A percentile compares a stretch with the other conserved stretches of the same genome.
These are phyloP conservation scores for Macrocentrus cingulum DNA, from an alignment of 1,140 invertebrate genomes.

Conservation along the genomic window DNA sequence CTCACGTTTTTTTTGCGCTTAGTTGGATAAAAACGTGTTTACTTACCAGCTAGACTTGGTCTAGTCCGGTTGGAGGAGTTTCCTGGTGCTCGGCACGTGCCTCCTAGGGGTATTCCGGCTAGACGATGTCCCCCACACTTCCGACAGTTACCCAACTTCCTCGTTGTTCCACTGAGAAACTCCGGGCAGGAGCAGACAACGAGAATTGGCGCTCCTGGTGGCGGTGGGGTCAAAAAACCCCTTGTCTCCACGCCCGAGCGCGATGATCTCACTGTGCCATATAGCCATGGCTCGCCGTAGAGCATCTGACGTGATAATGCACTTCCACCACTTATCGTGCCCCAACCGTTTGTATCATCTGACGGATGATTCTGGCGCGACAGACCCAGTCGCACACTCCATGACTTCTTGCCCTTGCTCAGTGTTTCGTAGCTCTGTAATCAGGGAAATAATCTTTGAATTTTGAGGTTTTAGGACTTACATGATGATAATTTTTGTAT, in stretches of 20 bases:
- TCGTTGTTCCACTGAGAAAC: conserved; percentile 73
- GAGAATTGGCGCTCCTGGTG: conserved; percentile 63
- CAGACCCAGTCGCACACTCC: conserved; percentile 54
- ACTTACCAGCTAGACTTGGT: conserved; percentile 52
- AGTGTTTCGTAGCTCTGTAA: conserved; percentile 53
- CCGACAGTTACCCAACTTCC: conserved; percentile 73
- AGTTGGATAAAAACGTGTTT: neutral
- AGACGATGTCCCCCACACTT: conserved; percentile 78
- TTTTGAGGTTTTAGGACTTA: too few species aligned
- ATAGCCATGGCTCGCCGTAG: conserved; percentile 79
- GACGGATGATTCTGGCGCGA: conserved; percentile 46
- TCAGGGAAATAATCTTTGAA: neutral
- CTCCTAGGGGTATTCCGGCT: conserved; percentile 61
- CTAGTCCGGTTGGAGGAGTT: conserved; percentile 53
- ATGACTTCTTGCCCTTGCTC: conserved; percentile 56
- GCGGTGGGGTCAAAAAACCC: conserved; percentile 34
- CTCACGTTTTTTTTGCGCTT: too few species aligned
- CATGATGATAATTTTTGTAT: too few species aligned
- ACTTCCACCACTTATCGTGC: conserved; percentile 59
- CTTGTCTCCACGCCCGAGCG: conserved; percentile 37
- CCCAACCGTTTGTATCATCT: conserved; percentile 60
- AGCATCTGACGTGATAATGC: conserved; percentile 78
- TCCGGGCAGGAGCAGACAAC: conserved; percentile 76
- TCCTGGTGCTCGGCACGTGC: conserved; percentile 63
- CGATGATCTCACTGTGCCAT: conserved; percentile 70